A percentile compares a stretch with the other conserved stretches of the same genome.
These are phyloP conservation scores for Alcis repandata DNA, from an alignment of 2,888 invertebrate genomes.

Conservation along the genomic window DNA sequence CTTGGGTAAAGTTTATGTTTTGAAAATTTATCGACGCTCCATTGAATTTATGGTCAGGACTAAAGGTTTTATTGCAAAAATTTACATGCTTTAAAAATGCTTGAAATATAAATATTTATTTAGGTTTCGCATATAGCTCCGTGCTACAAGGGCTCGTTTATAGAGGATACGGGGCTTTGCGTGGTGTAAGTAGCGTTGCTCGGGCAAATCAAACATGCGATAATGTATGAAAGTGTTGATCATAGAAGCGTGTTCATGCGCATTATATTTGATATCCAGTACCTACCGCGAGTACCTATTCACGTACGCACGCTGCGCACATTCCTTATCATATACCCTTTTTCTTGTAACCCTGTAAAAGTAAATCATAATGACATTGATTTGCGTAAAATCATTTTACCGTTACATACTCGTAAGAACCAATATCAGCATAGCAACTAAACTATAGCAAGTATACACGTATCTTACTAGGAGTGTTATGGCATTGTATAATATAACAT, in stretches of 20 bases:
- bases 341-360: no score
- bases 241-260: no score
- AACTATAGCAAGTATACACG: neutral
- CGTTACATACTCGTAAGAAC: constrained; percentile 15
- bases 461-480: constrained; percentile 7
- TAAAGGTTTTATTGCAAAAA: constrained; percentile 68
- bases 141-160: neutral
- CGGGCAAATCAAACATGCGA: no score
- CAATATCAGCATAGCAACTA: constrained; percentile 7
- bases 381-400: constrained; percentile 6
- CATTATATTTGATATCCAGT: no score
- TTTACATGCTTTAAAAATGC: constrained; percentile 56
- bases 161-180: no score
- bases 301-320: no score
- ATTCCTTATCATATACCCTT: no score
- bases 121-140: neutral
- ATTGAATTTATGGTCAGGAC: constrained; percentile 78
- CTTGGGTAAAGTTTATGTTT: constrained; percentile 71
- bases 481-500: no score
- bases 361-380: neutral
- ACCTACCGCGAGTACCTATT: no score
- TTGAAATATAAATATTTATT: neutral
- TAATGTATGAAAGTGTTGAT: no score
- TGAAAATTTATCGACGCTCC: constrained; percentile 73
- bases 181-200: no score